Evolutionary conservation across 2,888 invertebrate genomes (phyloP).

Genomic region (Ennomos quercinarius): DNA sequence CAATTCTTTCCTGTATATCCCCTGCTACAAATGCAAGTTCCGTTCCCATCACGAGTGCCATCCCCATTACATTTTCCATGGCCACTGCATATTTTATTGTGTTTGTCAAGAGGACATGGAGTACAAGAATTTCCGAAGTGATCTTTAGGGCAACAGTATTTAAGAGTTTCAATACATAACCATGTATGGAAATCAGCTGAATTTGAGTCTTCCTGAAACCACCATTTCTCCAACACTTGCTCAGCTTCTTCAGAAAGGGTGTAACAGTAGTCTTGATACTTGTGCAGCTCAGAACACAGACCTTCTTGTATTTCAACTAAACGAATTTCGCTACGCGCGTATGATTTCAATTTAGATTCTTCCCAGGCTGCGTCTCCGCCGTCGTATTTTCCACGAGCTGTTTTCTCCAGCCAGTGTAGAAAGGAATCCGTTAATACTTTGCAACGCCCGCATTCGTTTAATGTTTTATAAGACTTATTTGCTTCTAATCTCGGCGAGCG

Average conservation of each 20-base stretch:
- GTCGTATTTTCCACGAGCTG: constrained; percentile 94
- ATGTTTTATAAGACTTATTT: constrained; percentile 29
- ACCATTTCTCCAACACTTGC: constrained; percentile 94
- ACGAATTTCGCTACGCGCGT: constrained; percentile 94
- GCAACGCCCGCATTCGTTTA: constrained; percentile 88
- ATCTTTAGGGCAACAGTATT: constrained; percentile 93
- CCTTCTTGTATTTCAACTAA: constrained; percentile 96
- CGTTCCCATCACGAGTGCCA: constrained; percentile 96
- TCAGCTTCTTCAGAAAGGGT: constrained; percentile 92
- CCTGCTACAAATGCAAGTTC: constrained; percentile 92
- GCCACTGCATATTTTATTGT: constrained; percentile 89
- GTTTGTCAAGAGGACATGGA: constrained; percentile 86
- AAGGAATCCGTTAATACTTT: constrained; percentile 90
- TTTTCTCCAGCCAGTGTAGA: constrained; percentile 91
- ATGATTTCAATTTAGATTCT: constrained; percentile 92
- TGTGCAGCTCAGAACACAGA: constrained; percentile 89
- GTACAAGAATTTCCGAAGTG: constrained; percentile 93
- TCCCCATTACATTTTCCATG: constrained; percentile 93
- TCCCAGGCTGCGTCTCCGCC: constrained; percentile 98
- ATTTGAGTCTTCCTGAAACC: constrained; percentile 88
- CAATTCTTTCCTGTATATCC: constrained; percentile 93
- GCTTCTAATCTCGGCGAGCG: constrained; percentile 38
- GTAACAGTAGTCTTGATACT: constrained; percentile 92
- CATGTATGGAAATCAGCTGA: constrained; percentile 77
- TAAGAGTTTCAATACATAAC: constrained; percentile 91